Conservation (phyloP, 2,888 invertebrate species). For the Leptinotarsa peninsularis region DNA sequence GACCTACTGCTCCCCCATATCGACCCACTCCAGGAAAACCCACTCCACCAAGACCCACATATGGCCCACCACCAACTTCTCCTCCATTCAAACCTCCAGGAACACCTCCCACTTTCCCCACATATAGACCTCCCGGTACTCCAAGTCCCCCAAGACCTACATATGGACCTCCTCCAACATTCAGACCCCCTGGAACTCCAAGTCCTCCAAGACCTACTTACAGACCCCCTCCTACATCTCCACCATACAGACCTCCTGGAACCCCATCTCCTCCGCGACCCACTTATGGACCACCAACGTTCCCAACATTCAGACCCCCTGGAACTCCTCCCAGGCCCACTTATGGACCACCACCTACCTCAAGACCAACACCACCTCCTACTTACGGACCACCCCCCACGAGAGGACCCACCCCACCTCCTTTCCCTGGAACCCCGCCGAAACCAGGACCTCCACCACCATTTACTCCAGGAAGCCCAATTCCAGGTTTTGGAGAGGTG, state of each 20-base stretch:
- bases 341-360: constrained; percentile 43
- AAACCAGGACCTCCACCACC: constrained; percentile 39
- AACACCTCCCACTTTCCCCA: constrained; percentile 42
- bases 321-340: constrained; percentile 34
- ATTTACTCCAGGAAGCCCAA: constrained; percentile 46
- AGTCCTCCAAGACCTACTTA: constrained; percentile 33
- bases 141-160: constrained; percentile 51
- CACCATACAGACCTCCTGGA: constrained; percentile 38
- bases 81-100: constrained; percentile 45
- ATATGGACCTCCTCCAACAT: constrained; percentile 41
- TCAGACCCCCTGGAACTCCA: constrained; percentile 44
- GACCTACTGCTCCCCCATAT: constrained; percentile 42
- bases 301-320: constrained; percentile 41
- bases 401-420: constrained; percentile 37
- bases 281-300: constrained; percentile 29
- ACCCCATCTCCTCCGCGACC: constrained; percentile 39
- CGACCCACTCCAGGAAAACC: constrained; percentile 28
- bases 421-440: constrained; percentile 40
- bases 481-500: constrained; percentile 51
- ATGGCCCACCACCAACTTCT: constrained; percentile 32
- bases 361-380: constrained; percentile 38
- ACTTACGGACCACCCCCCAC: constrained; percentile 44
- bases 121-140: constrained; percentile 47
- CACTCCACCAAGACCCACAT: constrained; percentile 17
- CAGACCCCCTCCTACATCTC: constrained; percentile 40